phyloP scores from a whole-genome alignment of 2,888 invertebrate genomes.

The Eledone cirrhosa region DNA sequence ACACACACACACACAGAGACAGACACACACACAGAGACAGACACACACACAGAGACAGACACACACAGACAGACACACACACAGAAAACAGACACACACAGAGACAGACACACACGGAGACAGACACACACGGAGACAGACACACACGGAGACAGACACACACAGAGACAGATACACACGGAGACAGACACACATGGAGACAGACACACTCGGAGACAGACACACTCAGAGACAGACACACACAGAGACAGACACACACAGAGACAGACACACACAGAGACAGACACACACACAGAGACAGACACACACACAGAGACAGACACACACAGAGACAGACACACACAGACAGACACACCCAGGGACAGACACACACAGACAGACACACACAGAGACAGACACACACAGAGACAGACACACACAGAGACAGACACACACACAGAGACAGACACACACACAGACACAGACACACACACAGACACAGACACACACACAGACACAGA shows the following conservation, averaged over 20 bases:
- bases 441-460: not conserved
- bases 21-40: not conserved
- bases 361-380: not conserved
- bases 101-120: no score
- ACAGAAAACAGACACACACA: no score
- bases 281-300: not conserved
- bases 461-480: not conserved
- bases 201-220: not conserved
- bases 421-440: constrained; percentile 6
- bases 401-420: not conserved
- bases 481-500: not conserved
- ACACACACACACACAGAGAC: not conserved
- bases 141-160: no score
- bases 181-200: no score
- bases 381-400: not conserved
- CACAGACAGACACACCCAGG: no score
- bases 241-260: not conserved
- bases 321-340: not conserved
- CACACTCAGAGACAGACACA: not conserved
- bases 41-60: not conserved
- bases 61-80: not conserved
- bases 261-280: not conserved
- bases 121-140: no score
- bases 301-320: not conserved
- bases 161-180: no score